phyloP scores from a whole-genome alignment of 2,888 invertebrate genomes.

The Luperina nickerlii region DNA sequence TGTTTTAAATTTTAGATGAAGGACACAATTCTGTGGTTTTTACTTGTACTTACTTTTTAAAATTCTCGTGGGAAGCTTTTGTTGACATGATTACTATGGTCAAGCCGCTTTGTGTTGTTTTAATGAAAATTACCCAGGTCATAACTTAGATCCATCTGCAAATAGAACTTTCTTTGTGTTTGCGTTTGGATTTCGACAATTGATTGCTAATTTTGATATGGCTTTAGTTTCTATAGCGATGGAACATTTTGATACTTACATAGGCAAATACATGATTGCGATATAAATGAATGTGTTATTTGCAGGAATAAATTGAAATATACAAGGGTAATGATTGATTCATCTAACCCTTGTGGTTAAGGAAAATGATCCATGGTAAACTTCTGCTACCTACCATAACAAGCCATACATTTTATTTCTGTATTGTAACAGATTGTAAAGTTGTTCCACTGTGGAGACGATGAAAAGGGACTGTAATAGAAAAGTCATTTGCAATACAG shows the following conservation, averaged over 20 bases:
- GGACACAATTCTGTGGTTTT: constrained; percentile 71
- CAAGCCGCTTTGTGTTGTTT: constrained; percentile 34
- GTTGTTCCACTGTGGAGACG: background rate
- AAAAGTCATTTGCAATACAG: constrained; percentile 16
- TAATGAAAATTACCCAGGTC: constrained; percentile 28
- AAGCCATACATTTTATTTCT: background rate
- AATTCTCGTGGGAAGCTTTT: constrained; percentile 67
- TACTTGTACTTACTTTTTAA: constrained; percentile 71
- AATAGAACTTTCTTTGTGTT: constrained; percentile 49
- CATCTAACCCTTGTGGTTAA: background rate
- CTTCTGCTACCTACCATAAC: background rate
- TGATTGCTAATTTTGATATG: constrained; percentile 31
- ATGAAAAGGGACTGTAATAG: background rate
- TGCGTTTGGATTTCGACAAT: constrained; percentile 29
- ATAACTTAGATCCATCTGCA: constrained; percentile 42
- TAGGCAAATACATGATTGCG: background rate
- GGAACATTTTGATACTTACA: background rate
- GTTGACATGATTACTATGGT: constrained; percentile 56
- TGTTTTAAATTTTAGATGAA: constrained; percentile 77
- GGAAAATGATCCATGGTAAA: background rate
- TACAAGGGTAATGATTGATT: background rate
- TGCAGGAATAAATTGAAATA: background rate
- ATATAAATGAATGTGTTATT: background rate
- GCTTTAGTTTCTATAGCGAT: background rate
- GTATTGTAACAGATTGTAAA: background rate